phyloP scores from a whole-genome alignment of 2,888 invertebrate species.

The Drosophila setosimentum region DNA sequence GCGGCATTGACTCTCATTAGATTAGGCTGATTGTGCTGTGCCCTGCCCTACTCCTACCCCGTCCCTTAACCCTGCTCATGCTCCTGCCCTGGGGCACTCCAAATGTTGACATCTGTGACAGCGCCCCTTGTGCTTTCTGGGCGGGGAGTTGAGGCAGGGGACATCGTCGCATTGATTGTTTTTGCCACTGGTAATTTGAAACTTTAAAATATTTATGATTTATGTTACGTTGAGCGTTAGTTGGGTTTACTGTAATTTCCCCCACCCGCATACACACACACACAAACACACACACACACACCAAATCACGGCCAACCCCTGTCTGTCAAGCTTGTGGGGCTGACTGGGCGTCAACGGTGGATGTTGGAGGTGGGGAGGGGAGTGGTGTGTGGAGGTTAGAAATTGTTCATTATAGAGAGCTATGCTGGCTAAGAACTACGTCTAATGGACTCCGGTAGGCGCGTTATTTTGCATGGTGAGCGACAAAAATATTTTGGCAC shows the following conservation, averaged over 20 bases:
- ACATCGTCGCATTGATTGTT: conserved; percentile 61
- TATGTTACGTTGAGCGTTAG: conserved; percentile 67
- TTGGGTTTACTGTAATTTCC: conserved; percentile 24
- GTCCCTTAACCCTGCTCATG: conserved; percentile 1
- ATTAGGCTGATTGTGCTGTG: conserved; percentile 67
- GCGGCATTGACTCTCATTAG: conserved; percentile 63
- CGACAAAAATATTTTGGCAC: conserved; percentile 76
- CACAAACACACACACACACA: background rate
- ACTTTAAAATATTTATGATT: conserved; percentile 78
- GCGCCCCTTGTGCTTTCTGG: conserved; percentile 12
- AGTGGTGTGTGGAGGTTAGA: conserved; percentile 14
- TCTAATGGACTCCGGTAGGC: conserved; percentile 59
- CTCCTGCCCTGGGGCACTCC: conserved; percentile 35
- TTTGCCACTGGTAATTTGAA: conserved; percentile 76
- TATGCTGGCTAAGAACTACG: conserved; percentile 56
- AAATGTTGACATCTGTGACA: conserved; percentile 74
- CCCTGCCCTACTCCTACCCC: background rate
- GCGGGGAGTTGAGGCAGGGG: conserved; percentile 6
- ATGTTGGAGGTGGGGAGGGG: background rate
- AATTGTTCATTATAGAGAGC: conserved; percentile 71
- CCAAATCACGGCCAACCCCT: conserved; percentile 57
- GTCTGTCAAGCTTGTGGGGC: conserved; percentile 33
- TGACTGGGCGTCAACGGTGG: conserved; percentile 12
- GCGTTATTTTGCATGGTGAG: conserved; percentile 62
- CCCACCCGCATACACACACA: background rate